phyloP scores from a whole-genome alignment of 2,888 invertebrate genomes.

The Orchesellides sinensis region DNA sequence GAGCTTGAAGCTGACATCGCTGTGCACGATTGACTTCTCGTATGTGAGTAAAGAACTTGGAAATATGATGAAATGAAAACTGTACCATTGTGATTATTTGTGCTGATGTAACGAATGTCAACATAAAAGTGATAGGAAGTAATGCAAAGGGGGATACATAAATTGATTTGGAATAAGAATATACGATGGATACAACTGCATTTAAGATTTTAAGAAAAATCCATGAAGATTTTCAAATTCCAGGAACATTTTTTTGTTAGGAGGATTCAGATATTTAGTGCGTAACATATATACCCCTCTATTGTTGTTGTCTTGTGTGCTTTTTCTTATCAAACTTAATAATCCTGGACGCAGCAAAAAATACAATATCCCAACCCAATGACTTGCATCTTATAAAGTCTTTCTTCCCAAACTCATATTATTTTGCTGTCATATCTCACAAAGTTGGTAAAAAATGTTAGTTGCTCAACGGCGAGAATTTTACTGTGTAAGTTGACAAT shows the following conservation, averaged over 20 bases:
- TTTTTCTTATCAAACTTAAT: slow-evolving; percentile 39
- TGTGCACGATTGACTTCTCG: neutral
- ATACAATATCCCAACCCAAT: slow-evolving; percentile 34
- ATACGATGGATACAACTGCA: neutral
- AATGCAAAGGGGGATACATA: neutral
- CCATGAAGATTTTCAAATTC: slow-evolving; percentile 44
- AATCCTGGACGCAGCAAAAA: slow-evolving; percentile 6
- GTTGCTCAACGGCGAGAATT: no score
- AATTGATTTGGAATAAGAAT: neutral
- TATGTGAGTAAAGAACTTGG: neutral
- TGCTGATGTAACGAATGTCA: slow-evolving; percentile 58
- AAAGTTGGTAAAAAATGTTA: neutral
- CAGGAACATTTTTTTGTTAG: slow-evolving; percentile 32
- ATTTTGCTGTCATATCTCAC: slow-evolving; percentile 24
- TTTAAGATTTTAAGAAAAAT: neutral
- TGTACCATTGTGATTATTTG: slow-evolving; percentile 11
- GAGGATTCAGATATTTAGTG: no score
- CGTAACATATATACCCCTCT: no score
- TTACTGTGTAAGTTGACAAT: no score
- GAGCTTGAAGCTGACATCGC: neutral
- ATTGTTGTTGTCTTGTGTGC: neutral
- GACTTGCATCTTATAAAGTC: slow-evolving; percentile 46
- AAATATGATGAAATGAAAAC: neutral
- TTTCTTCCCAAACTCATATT: neutral
- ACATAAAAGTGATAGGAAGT: slow-evolving; percentile 2